These are phyloP conservation scores for Neoaliturus tenellus DNA, from an alignment of 2,888 invertebrate species.

Conservation along the genomic window DNA sequence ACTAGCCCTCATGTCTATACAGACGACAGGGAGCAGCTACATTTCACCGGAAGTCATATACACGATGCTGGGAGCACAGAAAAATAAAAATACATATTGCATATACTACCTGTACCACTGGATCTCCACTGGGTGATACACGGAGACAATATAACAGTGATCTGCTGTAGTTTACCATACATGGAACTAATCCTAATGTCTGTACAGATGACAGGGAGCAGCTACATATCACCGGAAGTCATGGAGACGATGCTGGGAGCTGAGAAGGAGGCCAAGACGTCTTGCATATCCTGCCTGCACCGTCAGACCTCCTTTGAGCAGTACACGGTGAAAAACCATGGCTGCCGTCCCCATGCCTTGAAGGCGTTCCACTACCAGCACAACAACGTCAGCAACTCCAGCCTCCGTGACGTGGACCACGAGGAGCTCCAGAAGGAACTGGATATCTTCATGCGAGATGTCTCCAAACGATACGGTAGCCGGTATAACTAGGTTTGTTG, in stretches of 20 bases:
- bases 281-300: conserved; percentile 37
- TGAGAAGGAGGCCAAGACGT: not conserved
- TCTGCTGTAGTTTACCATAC: too few relatives aligned
- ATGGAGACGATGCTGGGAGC: conserved; percentile 25
- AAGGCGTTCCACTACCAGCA: conserved; percentile 51
- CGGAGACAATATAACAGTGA: too few relatives aligned
- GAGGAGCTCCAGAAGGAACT: conserved; percentile 73
- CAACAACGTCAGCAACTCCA: conserved; percentile 72
- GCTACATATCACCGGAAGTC: conserved; percentile 3
- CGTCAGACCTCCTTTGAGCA: not conserved
- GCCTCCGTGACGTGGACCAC: conserved; percentile 72
- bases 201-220: not conserved
- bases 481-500: not conserved
- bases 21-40: too few relatives aligned
- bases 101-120: too few relatives aligned
- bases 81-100: too few relatives aligned
- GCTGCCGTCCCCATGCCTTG: conserved; percentile 41
- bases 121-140: too few relatives aligned
- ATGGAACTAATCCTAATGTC: not conserved
- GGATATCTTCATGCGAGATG: conserved; percentile 71
- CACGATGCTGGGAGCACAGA: too few relatives aligned
- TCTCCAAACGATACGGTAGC: conserved; percentile 64
- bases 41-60: too few relatives aligned
- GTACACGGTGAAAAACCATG: not conserved
- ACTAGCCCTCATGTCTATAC: too few relatives aligned